A percentile compares a stretch with the other conserved stretches of the same genome.
Conservation (phyloP, 2,113 vertebrate genomes). For the Perccottus glenii region DNA sequence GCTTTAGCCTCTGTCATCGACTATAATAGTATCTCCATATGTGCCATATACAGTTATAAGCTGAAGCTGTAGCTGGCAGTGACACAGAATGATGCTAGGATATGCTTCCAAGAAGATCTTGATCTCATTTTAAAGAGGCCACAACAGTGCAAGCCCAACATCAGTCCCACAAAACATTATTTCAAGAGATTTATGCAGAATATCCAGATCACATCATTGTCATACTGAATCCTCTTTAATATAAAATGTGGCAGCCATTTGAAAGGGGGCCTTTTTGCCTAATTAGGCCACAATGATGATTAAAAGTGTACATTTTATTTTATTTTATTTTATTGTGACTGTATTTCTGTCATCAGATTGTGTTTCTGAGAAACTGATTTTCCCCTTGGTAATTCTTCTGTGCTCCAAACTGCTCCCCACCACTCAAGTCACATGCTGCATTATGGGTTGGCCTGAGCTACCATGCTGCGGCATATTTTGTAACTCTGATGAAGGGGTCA, state of each 20-base stretch:
- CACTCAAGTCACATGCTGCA: conserved; percentile 74
- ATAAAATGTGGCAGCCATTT: conserved; percentile 46
- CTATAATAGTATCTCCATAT: conserved; percentile 29
- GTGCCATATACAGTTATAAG: conserved; percentile 32
- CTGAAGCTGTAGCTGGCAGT: conserved; percentile 37
- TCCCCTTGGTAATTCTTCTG: conserved; percentile 57
- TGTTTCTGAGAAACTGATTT: conserved; percentile 50
- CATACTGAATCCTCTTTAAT: conserved; percentile 27
- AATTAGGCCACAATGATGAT: conserved; percentile 61
- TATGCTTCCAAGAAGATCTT: conserved; percentile 37
- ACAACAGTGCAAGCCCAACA: conserved; percentile 44
- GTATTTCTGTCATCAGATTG: conserved; percentile 60
- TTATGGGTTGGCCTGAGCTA: conserved; percentile 76
- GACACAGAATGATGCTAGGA: conserved; percentile 26
- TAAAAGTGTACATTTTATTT: conserved; percentile 53
- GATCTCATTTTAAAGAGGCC: conserved; percentile 48
- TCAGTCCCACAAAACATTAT: conserved; percentile 56
- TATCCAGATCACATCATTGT: conserved; percentile 52
- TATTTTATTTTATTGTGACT: conserved; percentile 63
- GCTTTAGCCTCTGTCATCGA: conserved; percentile 5
- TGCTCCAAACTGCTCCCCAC: conserved; percentile 65
- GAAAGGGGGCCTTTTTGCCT: conserved; percentile 42
- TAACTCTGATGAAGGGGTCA: conserved; percentile 79
- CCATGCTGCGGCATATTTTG: conserved; percentile 79
- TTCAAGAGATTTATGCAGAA: conserved; percentile 48